Base-by-base conservation (phyloP, 2,888 invertebrate species). In the Cataglyphis rosenhaueri region DNA sequence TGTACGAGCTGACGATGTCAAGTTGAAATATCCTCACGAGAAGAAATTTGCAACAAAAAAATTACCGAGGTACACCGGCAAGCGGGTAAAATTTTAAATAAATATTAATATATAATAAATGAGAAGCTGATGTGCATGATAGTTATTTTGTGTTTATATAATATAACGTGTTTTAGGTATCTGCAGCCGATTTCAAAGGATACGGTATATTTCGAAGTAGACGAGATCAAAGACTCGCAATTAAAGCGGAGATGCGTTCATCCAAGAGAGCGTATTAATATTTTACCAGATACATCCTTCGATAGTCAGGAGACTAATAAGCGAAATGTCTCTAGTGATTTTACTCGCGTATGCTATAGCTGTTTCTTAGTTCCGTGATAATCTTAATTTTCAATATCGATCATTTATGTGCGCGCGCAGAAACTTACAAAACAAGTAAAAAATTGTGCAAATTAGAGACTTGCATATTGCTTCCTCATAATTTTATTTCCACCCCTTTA, bases 181-280 rank as follows among this genome's bases (percentile, higher is more conserved):
- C 78, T 91, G 41, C 86, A 89, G 32, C 66, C 88, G 3, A 44
- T 87, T 15, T 86, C 87, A 4, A 89, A 71, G 21, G 85, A 82
- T 2, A 92, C 86, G 0, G 88, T 82, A 55, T 93, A 93, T 70
- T 90, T 85, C n/a, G 92, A 92, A 86, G 84, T 93, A 1, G 87
- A 93, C 35, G 94, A 94, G 76, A 91, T 84, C 6, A 78, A 73
- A 29, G 68, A 76, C 66, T 82, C 74, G 9, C 75, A 73, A n/a
- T 32, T 61, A 10, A 15, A 71, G 3, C 44, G 70, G 0, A 75
- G 35, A 70, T 73, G 29, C 44, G 76, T 79, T 61, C 83, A 71
- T 9, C 59, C 73, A 75, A 73, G 68, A 38, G 83, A 89, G 5
- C 59, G 73, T 52, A 68, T 87, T 65, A 87, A 87, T 35, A 59